These are phyloP conservation scores for Lycocorax pyrrhopterus DNA, from an alignment of 2,113 vertebrate species.

Conservation along the genomic window DNA sequence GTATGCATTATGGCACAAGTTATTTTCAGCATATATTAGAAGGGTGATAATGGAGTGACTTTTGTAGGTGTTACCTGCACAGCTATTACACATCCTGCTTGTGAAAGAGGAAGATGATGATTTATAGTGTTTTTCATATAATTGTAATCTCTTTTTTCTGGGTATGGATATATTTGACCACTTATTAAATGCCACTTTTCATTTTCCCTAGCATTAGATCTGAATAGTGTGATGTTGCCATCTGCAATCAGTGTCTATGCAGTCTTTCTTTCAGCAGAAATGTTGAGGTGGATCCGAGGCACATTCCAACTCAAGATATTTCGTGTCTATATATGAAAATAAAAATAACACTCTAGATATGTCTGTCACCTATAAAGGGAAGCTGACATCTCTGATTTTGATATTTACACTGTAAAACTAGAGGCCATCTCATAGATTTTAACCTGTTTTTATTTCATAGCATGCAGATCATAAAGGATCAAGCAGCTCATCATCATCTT, in stretches of 20 bases:
- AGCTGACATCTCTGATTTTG: background rate
- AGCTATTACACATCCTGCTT: background rate
- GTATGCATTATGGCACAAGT: background rate
- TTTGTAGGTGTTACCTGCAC: background rate
- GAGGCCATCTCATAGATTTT: background rate
- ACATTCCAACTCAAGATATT: background rate
- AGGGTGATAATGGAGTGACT: background rate
- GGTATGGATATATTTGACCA: background rate
- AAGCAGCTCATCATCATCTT: conserved; percentile 13
- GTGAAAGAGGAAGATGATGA: background rate
- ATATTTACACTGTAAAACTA: background rate
- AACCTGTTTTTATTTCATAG: background rate
- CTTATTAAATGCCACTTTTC: background rate
- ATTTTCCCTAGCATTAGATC: background rate
- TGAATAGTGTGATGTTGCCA: background rate
- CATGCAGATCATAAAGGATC: background rate
- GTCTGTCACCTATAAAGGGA: background rate
- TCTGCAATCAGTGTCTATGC: background rate
- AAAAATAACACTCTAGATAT: background rate
- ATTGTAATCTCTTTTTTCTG: background rate
- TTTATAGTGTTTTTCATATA: background rate
- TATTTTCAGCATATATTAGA: background rate
- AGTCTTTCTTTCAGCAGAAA: background rate
- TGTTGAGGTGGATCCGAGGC: accelerated
- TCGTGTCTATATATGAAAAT: background rate